Evolutionary conservation across 2,797 vertebrate species (phyloP).

Genomic region (Lemur catta): DNA sequence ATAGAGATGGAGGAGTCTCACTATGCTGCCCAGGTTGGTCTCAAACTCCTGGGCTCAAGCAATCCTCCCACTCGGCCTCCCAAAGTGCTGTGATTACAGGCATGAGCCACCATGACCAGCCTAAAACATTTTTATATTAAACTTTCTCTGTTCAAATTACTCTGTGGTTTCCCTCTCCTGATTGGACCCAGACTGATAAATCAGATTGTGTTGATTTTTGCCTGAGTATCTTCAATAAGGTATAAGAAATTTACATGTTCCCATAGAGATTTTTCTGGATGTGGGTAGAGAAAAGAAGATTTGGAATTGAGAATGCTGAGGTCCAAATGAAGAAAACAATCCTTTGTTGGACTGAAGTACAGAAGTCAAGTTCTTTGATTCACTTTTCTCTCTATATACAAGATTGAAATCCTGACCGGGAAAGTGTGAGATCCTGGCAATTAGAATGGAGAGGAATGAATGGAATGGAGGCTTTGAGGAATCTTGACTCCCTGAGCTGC

Average conservation of each 20-base stretch:
- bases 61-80: not conserved
- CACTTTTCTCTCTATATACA: not conserved
- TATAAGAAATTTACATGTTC: not conserved
- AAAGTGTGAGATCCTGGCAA: not conserved
- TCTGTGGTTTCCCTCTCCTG: not conserved
- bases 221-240: not conserved
- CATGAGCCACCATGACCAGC: not conserved
- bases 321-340: not conserved
- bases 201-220: not conserved
- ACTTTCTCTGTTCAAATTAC: constrained; percentile 2
- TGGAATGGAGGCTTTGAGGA: not conserved
- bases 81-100: not conserved
- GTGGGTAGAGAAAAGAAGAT: not conserved
- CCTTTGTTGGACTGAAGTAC: not conserved
- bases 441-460: not conserved
- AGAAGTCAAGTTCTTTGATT: not conserved
- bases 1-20: not conserved
- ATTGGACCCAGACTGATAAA: not conserved
- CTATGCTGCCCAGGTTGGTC: not conserved
- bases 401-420: not conserved
- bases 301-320: not conserved
- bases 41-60: not conserved
- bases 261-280: not conserved
- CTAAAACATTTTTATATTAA: not conserved
- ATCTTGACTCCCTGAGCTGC: too few species aligned